Base-by-base conservation (phyloP, 2,113 vertebrate species). In the Eurypyga helias region DNA sequence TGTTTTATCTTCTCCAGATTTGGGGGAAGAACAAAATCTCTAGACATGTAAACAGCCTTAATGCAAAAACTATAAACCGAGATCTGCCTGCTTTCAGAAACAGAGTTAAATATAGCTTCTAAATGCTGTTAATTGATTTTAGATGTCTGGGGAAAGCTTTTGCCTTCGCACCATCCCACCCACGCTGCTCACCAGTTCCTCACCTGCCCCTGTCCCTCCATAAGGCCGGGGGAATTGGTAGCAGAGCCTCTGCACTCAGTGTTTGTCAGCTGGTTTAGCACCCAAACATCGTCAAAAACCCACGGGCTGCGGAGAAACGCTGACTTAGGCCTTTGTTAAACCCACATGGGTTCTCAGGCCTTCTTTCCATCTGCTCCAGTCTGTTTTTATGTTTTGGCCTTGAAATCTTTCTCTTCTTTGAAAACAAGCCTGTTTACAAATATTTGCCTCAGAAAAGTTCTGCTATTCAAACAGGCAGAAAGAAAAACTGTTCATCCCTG, bases 41-140 rank as follows among this genome's bases (percentile, higher is more conserved):
- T 43, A 71, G 55, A 38, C 46, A 26, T 52, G 83, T 78, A 90
- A 97, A 93, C 79, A 90, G 80, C 76, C 89, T 75, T 83, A 57
- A 90, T n/a, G 72, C 67, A 79, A 57, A 82, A 89, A 92, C 71
- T 72, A 36, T 77, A 90, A 90, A 70, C 76, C 46, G 21, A 43
- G 93, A 25, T 31, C 58, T 43, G 62, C 34, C 57, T 51, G 73
- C 61, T 84, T 70, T 28, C 77, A 77, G 77, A 43, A 83, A 19
- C 18, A 11, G 60, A 46, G 90, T 92, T 90, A 96, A 92, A 92
- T 82, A 83, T 66, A 95, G 80, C 87, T 78, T 33, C 86, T 89
- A 79, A 86, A 76, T 83, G 83, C 92, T 70, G 95, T 92, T 96
- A 94, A 96, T 97, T 93, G 93, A 87, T 71, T 95, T 92, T 46